Conservation (phyloP, 2,888 invertebrate species). For the Drosophila merina region DNA sequence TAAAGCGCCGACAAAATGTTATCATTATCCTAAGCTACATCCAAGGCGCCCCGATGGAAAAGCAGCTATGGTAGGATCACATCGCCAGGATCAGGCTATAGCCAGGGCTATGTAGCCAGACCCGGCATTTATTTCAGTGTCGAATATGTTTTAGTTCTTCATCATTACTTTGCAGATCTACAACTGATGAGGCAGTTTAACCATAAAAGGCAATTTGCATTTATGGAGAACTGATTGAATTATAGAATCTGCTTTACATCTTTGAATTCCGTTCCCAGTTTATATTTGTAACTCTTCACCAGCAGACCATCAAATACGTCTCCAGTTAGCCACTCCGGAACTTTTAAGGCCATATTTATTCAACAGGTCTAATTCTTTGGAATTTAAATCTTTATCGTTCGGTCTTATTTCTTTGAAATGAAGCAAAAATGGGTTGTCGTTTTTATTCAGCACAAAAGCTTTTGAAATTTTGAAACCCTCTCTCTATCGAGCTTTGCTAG, state of each 20-base stretch:
- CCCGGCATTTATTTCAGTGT: constrained; percentile 60
- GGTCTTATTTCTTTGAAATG: too few species aligned
- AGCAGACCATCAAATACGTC: too few species aligned
- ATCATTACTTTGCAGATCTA: constrained; percentile 42
- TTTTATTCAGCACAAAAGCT: too few species aligned
- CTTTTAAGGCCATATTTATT: too few species aligned
- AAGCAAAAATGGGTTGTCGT: too few species aligned
- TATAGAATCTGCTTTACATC: background rate
- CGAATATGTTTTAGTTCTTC: constrained; percentile 58
- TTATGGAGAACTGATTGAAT: constrained; percentile 6
- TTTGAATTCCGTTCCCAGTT: too few species aligned
- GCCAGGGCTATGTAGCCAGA: constrained; percentile 55
- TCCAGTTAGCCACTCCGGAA: too few species aligned
- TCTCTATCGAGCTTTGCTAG: too few species aligned
- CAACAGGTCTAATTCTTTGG: too few species aligned
- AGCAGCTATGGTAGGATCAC: constrained; percentile 76
- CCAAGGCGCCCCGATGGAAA: constrained; percentile 66
- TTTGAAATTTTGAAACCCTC: too few species aligned
- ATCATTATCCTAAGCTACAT: constrained; percentile 11
- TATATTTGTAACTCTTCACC: too few species aligned
- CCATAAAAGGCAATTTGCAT: constrained; percentile 55
- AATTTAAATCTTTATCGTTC: too few species aligned
- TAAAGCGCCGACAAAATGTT: background rate
- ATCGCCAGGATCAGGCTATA: constrained; percentile 17
- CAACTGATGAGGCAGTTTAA: constrained; percentile 57